Evolutionary conservation across 1,140 invertebrate species (phyloP).

Genomic region (Sitobion miscanthi): DNA sequence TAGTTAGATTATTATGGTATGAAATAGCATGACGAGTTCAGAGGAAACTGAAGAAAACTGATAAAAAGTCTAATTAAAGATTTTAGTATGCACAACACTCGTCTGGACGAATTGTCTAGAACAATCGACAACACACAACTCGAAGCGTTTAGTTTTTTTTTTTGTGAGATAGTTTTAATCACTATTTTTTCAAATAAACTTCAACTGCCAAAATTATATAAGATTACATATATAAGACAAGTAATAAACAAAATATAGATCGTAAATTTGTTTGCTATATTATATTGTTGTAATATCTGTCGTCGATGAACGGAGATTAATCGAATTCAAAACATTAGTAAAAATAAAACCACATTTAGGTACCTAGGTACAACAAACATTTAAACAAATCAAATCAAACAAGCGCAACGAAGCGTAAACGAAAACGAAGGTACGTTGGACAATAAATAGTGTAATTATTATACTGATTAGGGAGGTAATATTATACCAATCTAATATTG

Average conservation of each 20-base stretch:
- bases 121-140: too few relatives aligned
- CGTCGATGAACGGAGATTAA: background rate
- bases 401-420: background rate
- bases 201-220: too few relatives aligned
- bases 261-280: background rate
- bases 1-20: background rate
- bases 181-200: too few relatives aligned
- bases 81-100: background rate
- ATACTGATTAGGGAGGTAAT: too few relatives aligned
- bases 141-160: too few relatives aligned
- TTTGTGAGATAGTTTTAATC: too few relatives aligned
- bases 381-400: constrained; percentile 7
- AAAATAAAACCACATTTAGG: background rate
- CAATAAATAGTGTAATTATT: background rate
- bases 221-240: too few relatives aligned
- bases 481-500: background rate
- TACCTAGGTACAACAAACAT: background rate
- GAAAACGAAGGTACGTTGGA: background rate
- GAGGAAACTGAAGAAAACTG: background rate
- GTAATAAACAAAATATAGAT: background rate
- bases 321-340: background rate
- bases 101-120: too few relatives aligned
- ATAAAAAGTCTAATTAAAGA: background rate
- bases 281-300: too few relatives aligned
- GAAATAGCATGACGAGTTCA: background rate